Conservation (phyloP, 2,113 vertebrate genomes). For the Vulpes vulpes region DNA sequence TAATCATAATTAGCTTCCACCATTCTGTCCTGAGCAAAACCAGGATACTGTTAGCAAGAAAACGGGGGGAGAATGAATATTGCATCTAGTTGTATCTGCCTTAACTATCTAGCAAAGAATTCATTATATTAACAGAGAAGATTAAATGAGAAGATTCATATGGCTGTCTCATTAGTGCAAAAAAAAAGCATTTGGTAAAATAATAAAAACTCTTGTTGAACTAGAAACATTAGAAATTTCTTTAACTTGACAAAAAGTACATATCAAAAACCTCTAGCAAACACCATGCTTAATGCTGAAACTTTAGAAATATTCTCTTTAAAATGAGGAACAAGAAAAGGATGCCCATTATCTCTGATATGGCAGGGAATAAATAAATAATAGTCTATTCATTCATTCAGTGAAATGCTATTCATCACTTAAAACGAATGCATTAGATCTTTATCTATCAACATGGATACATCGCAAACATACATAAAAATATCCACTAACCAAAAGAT, state of each 20-base stretch:
- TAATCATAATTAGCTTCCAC: neutral
- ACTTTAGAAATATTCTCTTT: slow-evolving; percentile 32
- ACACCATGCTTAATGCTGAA: neutral
- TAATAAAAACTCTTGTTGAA: neutral
- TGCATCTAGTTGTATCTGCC: neutral
- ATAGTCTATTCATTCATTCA: neutral
- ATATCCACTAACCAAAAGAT: neutral
- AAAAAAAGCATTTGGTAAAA: neutral
- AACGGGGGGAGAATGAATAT: neutral
- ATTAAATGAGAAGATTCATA: neutral
- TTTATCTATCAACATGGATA: neutral
- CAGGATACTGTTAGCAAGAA: neutral
- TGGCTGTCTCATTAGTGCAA: neutral
- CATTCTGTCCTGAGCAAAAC: neutral
- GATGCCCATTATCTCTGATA: neutral
- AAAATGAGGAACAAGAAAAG: neutral
- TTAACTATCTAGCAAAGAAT: neutral
- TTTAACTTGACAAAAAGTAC: neutral
- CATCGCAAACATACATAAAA: neutral
- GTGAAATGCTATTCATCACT: neutral
- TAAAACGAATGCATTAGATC: neutral
- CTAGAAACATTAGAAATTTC: neutral
- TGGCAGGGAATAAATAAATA: neutral
- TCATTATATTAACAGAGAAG: neutral
- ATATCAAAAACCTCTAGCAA: neutral